These are phyloP conservation scores for Brassicogethes aeneus DNA, from an alignment of 2,888 invertebrate species.

Conservation along the genomic window DNA sequence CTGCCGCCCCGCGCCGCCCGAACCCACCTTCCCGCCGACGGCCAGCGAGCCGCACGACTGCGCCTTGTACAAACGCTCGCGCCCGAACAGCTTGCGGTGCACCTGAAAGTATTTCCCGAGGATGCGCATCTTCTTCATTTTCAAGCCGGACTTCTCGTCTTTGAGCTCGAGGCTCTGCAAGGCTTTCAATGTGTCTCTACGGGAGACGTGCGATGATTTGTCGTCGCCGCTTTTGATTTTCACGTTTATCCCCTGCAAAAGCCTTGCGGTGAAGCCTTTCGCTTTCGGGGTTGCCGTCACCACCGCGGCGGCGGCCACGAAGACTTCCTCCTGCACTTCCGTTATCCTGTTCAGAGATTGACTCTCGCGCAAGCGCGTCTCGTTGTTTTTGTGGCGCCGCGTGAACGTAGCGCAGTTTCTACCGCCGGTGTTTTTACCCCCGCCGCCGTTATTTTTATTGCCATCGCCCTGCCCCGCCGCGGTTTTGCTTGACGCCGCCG, in stretches of 20 bases:
- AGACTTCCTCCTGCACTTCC: constrained; percentile 68
- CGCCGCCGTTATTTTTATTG: constrained; percentile 24
- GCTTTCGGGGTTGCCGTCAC: constrained; percentile 38
- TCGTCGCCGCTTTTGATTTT: constrained; percentile 15
- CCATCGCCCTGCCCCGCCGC: constrained; percentile 9
- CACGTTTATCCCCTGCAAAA: constrained; percentile 41
- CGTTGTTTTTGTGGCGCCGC: constrained; percentile 49
- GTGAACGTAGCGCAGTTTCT: constrained; percentile 38
- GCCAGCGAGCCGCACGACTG: constrained; percentile 54
- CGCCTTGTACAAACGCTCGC: constrained; percentile 51
- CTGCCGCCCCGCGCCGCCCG: constrained; percentile 27
- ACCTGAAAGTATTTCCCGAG: constrained; percentile 62
- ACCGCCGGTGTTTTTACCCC: constrained; percentile 29
- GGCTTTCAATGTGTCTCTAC: constrained; percentile 23
- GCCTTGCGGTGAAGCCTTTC: constrained; percentile 44
- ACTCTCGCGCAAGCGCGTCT: constrained; percentile 65
- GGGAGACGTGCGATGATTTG: constrained; percentile 17
- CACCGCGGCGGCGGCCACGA: constrained; percentile 31
- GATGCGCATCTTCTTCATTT: constrained; percentile 49
- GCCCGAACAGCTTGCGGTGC: constrained; percentile 52
- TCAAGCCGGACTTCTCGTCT: constrained; percentile 13
- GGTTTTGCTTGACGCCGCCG: neutral
- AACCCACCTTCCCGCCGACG: constrained; percentile 32
- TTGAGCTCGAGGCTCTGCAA: constrained; percentile 11
- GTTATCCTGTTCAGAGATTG: constrained; percentile 79